Evolutionary conservation across 2,797 vertebrate genomes (phyloP).

Genomic region (Enteromius argenteus): DNA sequence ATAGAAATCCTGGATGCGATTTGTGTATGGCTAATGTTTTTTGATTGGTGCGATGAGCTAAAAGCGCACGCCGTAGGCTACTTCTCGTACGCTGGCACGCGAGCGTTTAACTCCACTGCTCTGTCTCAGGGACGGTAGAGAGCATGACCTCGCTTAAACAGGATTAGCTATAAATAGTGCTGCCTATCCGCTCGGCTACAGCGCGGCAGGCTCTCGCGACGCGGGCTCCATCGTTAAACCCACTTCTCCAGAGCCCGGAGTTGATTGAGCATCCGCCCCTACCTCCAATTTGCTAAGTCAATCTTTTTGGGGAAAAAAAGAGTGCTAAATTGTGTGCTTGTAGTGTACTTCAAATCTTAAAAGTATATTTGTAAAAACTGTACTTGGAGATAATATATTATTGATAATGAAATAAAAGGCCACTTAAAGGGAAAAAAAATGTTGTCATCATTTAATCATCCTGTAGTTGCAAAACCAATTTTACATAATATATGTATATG

Average conservation of each 20-base stretch:
- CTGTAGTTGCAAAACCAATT: not conserved
- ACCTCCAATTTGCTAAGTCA: not conserved
- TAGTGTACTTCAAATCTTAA: not conserved
- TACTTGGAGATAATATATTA: not conserved
- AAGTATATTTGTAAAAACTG: not conserved
- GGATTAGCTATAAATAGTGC: constrained; percentile 85
- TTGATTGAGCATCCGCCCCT: constrained; percentile 32
- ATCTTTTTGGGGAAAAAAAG: not conserved
- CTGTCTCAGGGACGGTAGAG: constrained; percentile 73
- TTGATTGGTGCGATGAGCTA: not conserved
- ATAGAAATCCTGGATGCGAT: constrained; percentile 2
- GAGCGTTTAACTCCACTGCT: constrained; percentile 66
- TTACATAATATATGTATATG: not conserved
- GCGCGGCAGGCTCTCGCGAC: constrained; percentile 15
- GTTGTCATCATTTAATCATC: not conserved
- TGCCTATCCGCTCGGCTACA: constrained; percentile 71
- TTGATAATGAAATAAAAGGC: not conserved
- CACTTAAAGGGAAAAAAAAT: not conserved
- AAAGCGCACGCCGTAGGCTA: constrained; percentile 18
- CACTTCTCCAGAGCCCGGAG: constrained; percentile 11
- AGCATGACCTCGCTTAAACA: constrained; percentile 80
- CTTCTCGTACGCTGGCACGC: constrained; percentile 50
- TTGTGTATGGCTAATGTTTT: not conserved
- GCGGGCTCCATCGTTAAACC: constrained; percentile 34
- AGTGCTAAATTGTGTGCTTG: not conserved